Conservation (phyloP, 2,797 vertebrate species). For the Gorsachius magnificus region DNA sequence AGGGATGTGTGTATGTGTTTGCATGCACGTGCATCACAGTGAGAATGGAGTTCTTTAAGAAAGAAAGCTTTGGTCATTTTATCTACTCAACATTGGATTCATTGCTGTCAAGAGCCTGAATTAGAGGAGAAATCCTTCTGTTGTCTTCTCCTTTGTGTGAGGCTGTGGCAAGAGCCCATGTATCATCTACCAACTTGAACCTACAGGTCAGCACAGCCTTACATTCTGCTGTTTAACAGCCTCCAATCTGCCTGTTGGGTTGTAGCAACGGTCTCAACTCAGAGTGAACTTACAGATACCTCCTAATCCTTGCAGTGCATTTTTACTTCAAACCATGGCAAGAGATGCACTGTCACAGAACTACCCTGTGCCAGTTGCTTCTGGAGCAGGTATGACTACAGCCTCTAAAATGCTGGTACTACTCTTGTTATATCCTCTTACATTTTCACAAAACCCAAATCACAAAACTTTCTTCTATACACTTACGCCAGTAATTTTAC, state of each 20-base stretch:
- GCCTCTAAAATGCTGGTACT: background rate
- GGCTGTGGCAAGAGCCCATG: background rate
- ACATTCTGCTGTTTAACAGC: background rate
- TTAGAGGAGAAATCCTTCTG: background rate
- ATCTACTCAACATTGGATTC: background rate
- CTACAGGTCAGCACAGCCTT: background rate
- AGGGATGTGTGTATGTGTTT: no score
- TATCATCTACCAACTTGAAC: background rate
- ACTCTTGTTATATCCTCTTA: background rate
- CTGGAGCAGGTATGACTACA: background rate
- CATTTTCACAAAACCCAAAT: background rate
- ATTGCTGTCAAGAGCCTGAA: background rate
- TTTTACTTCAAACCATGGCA: background rate
- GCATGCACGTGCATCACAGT: accelerated
- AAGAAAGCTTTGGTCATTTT: background rate
- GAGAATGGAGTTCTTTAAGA: background rate
- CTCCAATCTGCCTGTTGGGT: background rate
- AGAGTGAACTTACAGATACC: background rate
- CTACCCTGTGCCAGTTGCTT: background rate
- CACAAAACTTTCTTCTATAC: background rate
- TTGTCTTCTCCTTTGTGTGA: accelerated
- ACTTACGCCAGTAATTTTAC: background rate
- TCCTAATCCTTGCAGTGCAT: background rate
- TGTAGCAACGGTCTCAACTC: background rate
- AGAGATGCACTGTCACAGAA: background rate